phyloP scores from a whole-genome alignment of 2,888 invertebrate species.

The Silvanus unidentatus region DNA sequence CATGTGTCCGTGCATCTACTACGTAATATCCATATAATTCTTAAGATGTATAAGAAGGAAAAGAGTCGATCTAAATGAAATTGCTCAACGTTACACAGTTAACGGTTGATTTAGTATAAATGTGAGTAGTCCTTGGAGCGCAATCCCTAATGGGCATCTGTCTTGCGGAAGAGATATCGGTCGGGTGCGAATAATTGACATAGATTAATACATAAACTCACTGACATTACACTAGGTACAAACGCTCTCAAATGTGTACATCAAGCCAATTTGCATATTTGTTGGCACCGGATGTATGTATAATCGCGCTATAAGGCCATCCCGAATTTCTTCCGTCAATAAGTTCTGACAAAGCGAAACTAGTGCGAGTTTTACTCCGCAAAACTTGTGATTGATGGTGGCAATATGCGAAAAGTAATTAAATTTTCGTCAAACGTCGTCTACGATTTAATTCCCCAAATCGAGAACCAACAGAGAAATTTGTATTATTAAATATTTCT shows the following conservation, averaged over 20 bases:
- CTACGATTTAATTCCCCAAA: too few species aligned
- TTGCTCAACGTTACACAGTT: not conserved
- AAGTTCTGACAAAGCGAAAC: not conserved
- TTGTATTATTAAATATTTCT: too few species aligned
- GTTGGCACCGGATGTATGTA: not conserved
- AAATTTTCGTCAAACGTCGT: not conserved
- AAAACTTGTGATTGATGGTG: slow-evolving; percentile 1
- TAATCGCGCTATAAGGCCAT: not conserved
- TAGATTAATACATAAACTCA: slow-evolving; percentile 21
- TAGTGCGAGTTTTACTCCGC: not conserved
- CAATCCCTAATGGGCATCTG: slow-evolving; percentile 23
- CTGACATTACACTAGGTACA: slow-evolving; percentile 1
- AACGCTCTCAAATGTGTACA: too few species aligned
- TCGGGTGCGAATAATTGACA: slow-evolving; percentile 24
- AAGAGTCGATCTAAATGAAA: not conserved
- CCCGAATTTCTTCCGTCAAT: not conserved
- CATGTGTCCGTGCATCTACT: too few species aligned
- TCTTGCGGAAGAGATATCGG: slow-evolving; percentile 25
- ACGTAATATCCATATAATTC: too few species aligned
- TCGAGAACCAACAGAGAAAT: too few species aligned
- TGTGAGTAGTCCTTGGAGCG: slow-evolving; percentile 5
- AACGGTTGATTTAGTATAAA: slow-evolving; percentile 6
- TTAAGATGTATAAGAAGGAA: too few species aligned
- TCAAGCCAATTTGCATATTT: slow-evolving; percentile 3
- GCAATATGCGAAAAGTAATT: not conserved